Evolutionary conservation across 1,140 invertebrate species (phyloP), one percentile per base, ranked within the genome.

Genomic region (Acromyrmex charruanus): DNA sequence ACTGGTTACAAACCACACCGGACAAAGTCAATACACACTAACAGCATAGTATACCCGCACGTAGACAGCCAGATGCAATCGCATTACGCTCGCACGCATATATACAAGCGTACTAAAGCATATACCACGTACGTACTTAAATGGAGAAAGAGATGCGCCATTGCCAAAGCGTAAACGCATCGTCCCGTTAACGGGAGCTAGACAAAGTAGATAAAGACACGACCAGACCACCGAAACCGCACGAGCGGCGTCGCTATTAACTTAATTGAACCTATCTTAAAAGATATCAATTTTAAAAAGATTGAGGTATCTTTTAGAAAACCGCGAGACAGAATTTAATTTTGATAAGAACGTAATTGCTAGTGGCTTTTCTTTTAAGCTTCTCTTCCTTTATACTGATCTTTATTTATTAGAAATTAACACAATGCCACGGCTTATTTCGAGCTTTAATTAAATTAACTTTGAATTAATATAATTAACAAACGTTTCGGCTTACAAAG

Each of bases 11-110:
- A 84, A 74, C 80, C 80, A 35, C 69, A 21, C 80, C 35, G 80
- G 80, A 84, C 69, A 84, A 84, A 84, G 80, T 84, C 80, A 84
- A 84, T 84, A 84, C 55, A 75, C 55, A 75, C 69, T 75, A 74
- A 84, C 71, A 61, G 69, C 69, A 51, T 3, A 58, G 25, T 61
- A 49, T 18, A 74, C 44, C 55, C 55, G 69, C 69, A 84, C 68
- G 80, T 61, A 72, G 80, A 49, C 58, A 75, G 80, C 44, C 65
- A 68, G 69, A 75, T 74, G 69, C 80, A 84, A 84, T 84, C 25
- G 80, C 71, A 75, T 84, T 84, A 84, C 68, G 55, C n/a, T 25
- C 35, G 39, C 71, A 63, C 14, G 28, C 49, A 71, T 69, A 69
- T 51, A 59, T 25, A 49, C 35, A 55, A 65, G 21, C 63, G n/a